phyloP scores from a whole-genome alignment of 2,888 invertebrate genomes.

The Hedychridium roseum region DNA sequence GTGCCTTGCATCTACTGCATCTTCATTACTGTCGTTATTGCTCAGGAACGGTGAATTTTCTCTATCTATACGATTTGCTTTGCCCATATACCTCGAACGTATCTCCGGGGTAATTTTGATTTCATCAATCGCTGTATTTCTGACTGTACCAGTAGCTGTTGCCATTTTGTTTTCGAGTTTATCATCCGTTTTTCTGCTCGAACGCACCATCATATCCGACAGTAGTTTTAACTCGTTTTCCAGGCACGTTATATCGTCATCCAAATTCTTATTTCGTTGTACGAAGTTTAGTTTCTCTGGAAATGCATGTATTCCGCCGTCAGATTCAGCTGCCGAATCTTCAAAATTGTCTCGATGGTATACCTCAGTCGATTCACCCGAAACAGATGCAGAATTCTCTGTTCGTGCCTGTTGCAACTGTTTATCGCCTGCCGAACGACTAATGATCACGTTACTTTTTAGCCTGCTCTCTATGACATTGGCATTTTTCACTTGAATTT shows the following conservation, averaged over 20 bases:
- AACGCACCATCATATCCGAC: slow-evolving; percentile 57
- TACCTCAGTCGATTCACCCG: no score
- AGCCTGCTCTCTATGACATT: no score
- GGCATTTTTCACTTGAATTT: no score
- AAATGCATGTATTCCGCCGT: slow-evolving; percentile 28
- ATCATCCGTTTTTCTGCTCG: slow-evolving; percentile 51
- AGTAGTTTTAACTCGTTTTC: slow-evolving; percentile 57
- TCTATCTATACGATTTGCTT: no score
- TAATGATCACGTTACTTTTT: no score
- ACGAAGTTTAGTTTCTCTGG: slow-evolving; percentile 48
- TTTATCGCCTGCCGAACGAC: no score
- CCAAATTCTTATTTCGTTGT: slow-evolving; percentile 53
- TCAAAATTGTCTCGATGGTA: no score
- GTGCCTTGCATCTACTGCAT: slow-evolving; percentile 21
- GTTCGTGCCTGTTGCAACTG: no score
- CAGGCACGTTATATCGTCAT: slow-evolving; percentile 55
- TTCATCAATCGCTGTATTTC: slow-evolving; percentile 46
- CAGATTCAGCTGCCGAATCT: slow-evolving; percentile 9
- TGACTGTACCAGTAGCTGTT: not conserved
- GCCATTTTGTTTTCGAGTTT: slow-evolving; percentile 32
- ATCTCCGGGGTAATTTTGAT: no score
- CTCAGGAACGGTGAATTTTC: no score
- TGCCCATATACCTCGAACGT: no score
- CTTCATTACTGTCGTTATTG: slow-evolving; percentile 10
- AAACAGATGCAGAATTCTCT: no score